phyloP scores from a whole-genome alignment of 2,113 vertebrate species.

The Collichthys lucidus region DNA sequence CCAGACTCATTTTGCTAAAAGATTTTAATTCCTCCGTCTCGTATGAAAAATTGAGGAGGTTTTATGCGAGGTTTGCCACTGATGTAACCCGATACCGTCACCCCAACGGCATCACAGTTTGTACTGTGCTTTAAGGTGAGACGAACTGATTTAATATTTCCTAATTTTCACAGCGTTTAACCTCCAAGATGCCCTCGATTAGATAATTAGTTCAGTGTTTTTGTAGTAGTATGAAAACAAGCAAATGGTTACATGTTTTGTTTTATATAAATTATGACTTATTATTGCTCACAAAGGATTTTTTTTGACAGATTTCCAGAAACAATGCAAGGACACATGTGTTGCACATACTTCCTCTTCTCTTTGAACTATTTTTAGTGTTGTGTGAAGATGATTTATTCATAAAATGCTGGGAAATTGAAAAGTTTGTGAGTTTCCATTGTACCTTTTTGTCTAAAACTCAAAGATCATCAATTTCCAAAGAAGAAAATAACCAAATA shows the following conservation, averaged over 20 bases:
- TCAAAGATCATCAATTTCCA: background rate
- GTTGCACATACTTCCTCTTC: background rate
- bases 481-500: background rate
- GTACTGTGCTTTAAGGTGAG: background rate
- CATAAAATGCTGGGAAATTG: too few species aligned
- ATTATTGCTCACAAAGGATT: background rate
- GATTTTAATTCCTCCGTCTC: background rate
- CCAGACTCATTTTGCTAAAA: slow-evolving; percentile 6
- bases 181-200: background rate
- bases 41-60: background rate
- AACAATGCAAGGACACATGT: background rate
- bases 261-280: background rate
- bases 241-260: background rate
- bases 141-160: background rate
- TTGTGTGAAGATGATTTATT: too few species aligned
- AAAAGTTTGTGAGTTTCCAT: too few species aligned
- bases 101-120: background rate
- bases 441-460: background rate
- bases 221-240: background rate
- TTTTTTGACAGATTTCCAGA: background rate
- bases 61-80: slow-evolving; percentile 1
- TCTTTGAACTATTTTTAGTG: too few species aligned
- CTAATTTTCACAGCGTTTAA: background rate
- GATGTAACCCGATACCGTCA: background rate
- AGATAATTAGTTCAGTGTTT: background rate